Evolutionary conservation across 2,113 vertebrate genomes (phyloP).

Genomic region (Rhinolophus sinicus): DNA sequence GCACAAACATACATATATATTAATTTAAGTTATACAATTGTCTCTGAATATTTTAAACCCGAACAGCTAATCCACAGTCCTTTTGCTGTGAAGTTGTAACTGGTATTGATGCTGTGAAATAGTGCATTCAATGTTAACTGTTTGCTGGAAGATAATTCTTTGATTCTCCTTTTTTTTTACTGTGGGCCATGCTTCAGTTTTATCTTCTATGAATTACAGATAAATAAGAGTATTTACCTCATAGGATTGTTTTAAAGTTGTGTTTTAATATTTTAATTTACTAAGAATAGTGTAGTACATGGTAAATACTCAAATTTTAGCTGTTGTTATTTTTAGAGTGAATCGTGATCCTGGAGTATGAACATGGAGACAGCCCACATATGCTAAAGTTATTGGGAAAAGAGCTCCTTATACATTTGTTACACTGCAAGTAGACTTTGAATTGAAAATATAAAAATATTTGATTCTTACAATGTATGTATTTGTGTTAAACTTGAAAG

Average conservation of each 20-base stretch:
- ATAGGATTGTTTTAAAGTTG: background rate
- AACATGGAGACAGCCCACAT: background rate
- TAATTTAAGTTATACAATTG: background rate
- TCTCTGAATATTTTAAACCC: slow-evolving; percentile 5
- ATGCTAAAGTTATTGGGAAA: background rate
- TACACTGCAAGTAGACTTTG: background rate
- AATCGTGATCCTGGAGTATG: background rate
- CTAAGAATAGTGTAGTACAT: background rate
- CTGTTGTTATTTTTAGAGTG: background rate
- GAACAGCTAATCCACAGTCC: background rate
- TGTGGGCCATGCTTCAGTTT: background rate
- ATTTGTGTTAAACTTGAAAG: background rate
- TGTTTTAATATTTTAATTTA: background rate
- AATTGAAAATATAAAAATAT: background rate
- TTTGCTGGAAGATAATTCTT: background rate
- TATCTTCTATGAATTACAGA: background rate
- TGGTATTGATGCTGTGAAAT: background rate
- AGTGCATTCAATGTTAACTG: background rate
- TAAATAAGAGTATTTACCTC: background rate
- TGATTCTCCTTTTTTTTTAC: background rate
- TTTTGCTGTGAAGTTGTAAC: background rate
- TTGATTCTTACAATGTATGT: background rate
- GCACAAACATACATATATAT: background rate
- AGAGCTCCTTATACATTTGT: background rate
- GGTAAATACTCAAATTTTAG: background rate